Evolutionary conservation across 2,888 invertebrate genomes (phyloP).

Genomic region (Oxytorus armatus): DNA sequence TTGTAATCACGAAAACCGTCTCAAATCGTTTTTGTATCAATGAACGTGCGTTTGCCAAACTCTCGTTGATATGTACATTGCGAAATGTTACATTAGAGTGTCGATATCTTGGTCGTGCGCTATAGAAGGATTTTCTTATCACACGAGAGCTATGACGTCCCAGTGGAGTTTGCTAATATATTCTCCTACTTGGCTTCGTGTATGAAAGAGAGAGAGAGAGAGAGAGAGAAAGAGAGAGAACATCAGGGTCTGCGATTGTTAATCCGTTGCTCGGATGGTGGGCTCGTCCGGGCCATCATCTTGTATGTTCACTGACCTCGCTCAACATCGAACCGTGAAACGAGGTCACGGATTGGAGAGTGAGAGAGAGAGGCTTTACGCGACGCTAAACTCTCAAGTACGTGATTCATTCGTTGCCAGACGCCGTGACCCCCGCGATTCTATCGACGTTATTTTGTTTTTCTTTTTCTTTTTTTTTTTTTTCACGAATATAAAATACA

Average conservation of each 20-base stretch:
- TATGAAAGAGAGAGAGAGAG: not conserved
- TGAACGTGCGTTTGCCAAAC: not conserved
- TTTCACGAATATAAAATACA: constrained; percentile 25
- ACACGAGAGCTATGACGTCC: constrained; percentile 32
- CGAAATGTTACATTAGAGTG: not conserved
- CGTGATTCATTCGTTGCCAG: constrained; percentile 64
- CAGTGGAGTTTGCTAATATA: not conserved
- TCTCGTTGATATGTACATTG: not conserved
- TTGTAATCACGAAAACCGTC: too few species aligned
- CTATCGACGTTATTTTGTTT: constrained; percentile 42
- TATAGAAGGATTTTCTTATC: constrained; percentile 35
- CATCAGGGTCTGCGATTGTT: constrained; percentile 57
- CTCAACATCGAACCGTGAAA: constrained; percentile 65
- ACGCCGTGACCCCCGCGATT: constrained; percentile 60
- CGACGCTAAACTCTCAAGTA: constrained; percentile 56
- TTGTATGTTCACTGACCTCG: constrained; percentile 69
- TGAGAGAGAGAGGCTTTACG: constrained; percentile 37
- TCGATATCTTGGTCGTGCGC: constrained; percentile 7
- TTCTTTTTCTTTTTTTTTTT: constrained; percentile 27
- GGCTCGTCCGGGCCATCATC: constrained; percentile 57
- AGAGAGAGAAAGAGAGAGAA: constrained; percentile 16
- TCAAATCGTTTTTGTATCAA: too few species aligned
- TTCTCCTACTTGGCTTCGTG: constrained; percentile 17
- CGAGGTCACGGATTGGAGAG: constrained; percentile 61
- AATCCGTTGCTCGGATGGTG: constrained; percentile 62